phyloP scores from a whole-genome alignment of 2,113 vertebrate species.

The Cryptoleucopteryx plumbea region DNA sequence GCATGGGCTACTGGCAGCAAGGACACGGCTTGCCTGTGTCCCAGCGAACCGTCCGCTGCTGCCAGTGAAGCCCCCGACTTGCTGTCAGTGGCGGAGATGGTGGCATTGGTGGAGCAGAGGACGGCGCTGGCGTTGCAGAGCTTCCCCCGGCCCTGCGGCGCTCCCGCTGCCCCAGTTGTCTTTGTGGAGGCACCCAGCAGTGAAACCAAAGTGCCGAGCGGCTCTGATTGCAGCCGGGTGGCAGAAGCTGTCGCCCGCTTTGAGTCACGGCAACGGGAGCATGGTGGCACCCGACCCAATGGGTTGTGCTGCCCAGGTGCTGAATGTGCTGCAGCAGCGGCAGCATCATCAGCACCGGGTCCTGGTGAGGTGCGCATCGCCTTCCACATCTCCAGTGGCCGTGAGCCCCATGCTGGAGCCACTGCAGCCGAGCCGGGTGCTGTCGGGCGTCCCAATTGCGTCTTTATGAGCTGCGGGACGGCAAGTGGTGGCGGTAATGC shows the following conservation, averaged over 20 bases:
- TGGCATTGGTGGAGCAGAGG: slow-evolving; percentile 90
- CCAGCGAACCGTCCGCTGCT: accelerated
- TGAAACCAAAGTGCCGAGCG: not conserved
- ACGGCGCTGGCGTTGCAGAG: slow-evolving; percentile 82
- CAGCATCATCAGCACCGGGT: not conserved
- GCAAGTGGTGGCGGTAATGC: slow-evolving; percentile 54
- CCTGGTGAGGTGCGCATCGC: slow-evolving; percentile 87
- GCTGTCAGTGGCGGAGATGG: slow-evolving; percentile 93
- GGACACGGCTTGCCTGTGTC: accelerated
- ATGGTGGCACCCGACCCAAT: slow-evolving; percentile 43
- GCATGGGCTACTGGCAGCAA: accelerated
- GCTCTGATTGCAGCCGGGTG: slow-evolving; percentile 79
- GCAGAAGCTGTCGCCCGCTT: slow-evolving; percentile 90
- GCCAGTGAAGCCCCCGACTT: slow-evolving; percentile 63
- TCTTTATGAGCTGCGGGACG: slow-evolving; percentile 82
- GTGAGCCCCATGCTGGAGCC: slow-evolving; percentile 71
- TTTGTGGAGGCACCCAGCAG: slow-evolving; percentile 54
- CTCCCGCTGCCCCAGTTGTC: slow-evolving; percentile 70
- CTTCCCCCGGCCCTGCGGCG: slow-evolving; percentile 58
- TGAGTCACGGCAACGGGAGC: slow-evolving; percentile 78
- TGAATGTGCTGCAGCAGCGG: not conserved
- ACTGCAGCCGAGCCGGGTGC: slow-evolving; percentile 63
- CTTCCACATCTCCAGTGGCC: slow-evolving; percentile 87
- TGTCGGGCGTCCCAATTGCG: slow-evolving; percentile 71
- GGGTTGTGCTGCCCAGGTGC: not conserved